Base-by-base conservation (phyloP, 2,888 invertebrate genomes). In the Clitarchus hookeri region DNA sequence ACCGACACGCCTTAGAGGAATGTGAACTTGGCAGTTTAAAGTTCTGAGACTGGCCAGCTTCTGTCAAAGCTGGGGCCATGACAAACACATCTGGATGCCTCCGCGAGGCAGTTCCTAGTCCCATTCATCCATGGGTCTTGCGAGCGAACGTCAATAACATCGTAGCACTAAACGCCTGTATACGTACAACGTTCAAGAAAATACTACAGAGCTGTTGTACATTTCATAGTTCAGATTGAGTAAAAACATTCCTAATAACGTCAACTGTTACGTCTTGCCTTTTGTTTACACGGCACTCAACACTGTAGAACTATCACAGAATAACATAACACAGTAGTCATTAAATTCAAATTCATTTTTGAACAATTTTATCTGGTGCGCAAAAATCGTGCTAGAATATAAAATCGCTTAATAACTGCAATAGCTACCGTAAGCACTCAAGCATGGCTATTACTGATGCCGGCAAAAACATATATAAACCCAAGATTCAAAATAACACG, bases 31-130 rank as follows among this genome's bases (percentile, higher is more conserved):
- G 89, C 88, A 92, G 90, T 89, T 92, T 92, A 91, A 92, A 92
- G 89, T 90, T 91, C 89, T 92, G 89, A 90, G 90, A 89, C 88
- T 89, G 89, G 84, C 89, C 88, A 88, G 92, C 94, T 93, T 97
- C 96, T 91, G 97, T 96, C 93, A 97, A 95, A 94, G 97, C 97
- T 93, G 97, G 97, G 94, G 97, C 97, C 97, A 98, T 97, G 94
- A 96, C 94, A 96, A 95, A 93, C 93, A 93, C 94, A 92, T 92
- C 91, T 91, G 93, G 92, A 92, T 92, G 93, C 93, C 93, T 92
- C 92, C 91, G 91, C 90, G 92, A 92, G 89, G 89, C 90, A 89
- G 87, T 86, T 87, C 89, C 89, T 88, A 89, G 87, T 89, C 90
- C 90, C 90, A 90, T 89, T 90, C 90, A 90, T 89, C 89, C 90